Conservation (phyloP, 2,113 vertebrate species). For the Nycticryphes semicollaris region DNA sequence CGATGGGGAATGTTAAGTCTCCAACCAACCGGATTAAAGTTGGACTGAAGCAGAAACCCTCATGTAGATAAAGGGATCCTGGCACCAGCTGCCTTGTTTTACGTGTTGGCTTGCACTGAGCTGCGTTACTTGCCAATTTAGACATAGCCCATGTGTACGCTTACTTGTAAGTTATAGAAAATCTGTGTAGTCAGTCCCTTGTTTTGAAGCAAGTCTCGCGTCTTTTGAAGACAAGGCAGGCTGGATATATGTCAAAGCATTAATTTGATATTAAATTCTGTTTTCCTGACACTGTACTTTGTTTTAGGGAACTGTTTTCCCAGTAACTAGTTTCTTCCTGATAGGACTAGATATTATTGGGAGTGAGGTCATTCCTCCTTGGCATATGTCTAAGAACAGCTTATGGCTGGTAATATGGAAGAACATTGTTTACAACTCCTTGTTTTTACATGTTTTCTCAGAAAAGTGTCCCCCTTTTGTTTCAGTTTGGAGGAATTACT, state of each 20-base stretch:
- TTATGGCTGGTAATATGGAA: neutral
- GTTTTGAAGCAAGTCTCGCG: neutral
- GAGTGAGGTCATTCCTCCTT: neutral
- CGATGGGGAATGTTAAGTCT: accelerated
- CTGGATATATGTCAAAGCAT: neutral
- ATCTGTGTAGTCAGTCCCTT: neutral
- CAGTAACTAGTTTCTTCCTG: neutral
- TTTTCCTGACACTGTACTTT: neutral
- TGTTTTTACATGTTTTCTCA: neutral
- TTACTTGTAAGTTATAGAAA: neutral
- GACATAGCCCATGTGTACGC: no score
- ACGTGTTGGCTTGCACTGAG: neutral
- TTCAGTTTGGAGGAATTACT: neutral
- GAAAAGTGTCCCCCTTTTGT: neutral
- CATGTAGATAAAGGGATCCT: neutral
- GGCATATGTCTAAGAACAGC: neutral
- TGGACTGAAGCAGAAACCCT: neutral
- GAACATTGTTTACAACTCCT: neutral
- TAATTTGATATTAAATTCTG: neutral
- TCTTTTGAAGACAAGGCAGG: neutral
- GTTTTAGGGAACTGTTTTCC: neutral
- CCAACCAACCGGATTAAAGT: neutral
- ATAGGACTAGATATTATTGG: neutral
- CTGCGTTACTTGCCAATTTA: neutral
- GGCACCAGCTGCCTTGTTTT: neutral